Evolutionary conservation across 2,113 vertebrate genomes (phyloP), one percentile per base, ranked within the genome.

Genomic region (Nibea coibor): DNA sequence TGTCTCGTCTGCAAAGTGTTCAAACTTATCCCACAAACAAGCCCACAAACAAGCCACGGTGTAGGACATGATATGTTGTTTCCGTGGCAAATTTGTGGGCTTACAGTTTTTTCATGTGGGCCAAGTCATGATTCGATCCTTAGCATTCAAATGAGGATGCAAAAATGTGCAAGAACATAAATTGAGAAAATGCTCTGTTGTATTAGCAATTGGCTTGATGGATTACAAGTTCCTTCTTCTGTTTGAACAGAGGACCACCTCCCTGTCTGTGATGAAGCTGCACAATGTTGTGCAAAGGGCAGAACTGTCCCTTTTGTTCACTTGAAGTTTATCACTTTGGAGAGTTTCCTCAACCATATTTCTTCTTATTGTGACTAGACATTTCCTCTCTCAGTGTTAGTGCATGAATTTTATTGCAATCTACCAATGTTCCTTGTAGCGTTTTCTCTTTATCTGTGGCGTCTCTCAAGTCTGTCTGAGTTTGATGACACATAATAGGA

Each of bases 41-140:
- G 22, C n/a, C 31, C 26, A 61, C 45, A 45, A n/a, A 51, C 1
- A 16, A 31, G 22, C 26, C 6, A 4, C n/a, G 72, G 19, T 63
- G 10, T n/a, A 63, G 24, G 24, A 48, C 64, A 54, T 35, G 64
- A 66, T 72, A 1, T 22, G 26, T 57, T 48, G 39, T 39, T 57
- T 45, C 20, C 57, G 20, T 4, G 22, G 59, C 16, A 24, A 39
- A 75, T 56, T 59, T 70, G 22, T 12, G 45, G 7, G 45, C 26
- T 54, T 72, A 66, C 14, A 17, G 22, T 39, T 72, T 65, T 16
- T 20, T 14, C 22, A 11, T 26, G 4, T 45, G 19, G 3, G 15
- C 73, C 78, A 77, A 72, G 50, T 69, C 65, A 47, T 47, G 43
- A 76, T 73, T 53, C 42, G 53, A 59, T 51, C 26, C 24, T 58